Evolutionary conservation across 2,888 invertebrate species (phyloP), one percentile per base, ranked within the genome.

Genomic region (Antitype chi): DNA sequence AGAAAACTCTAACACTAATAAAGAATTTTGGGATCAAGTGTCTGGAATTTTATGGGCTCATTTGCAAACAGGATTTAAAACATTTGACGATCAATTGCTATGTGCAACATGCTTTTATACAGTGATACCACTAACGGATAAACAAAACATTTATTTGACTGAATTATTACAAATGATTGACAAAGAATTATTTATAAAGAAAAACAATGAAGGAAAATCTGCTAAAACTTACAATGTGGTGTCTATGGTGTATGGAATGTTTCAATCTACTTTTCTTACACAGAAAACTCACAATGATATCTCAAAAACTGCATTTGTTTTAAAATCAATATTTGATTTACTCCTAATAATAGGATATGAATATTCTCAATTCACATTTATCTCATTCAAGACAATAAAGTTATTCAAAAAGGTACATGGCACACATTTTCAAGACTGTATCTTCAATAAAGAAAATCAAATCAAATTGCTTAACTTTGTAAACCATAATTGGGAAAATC

Each of bases 401-500:
- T 91, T 96, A 87, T 94, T 97, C 70, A 93, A 94, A 77, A 96
- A 94, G 90, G 91, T 96, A 1, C 88, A 90, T 76, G 93, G 93
- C 52, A 95, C 94, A 49, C 78, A 89, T 77, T 94, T 95, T 32
- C 89, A 94, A 79, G 83, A 90, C 7, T 80, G 85, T 52, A 89
- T 94, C 67, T 93, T 93, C 57, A 90, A 86, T 74, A 85, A 85
- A 72, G 85, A 90, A n/a, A 91, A 95, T 74, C 93, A 96, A 85
- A 89, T 93, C 15, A 94, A 91, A 83, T 86, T 97, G 59, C 91
- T 97, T 11, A 93, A 94, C 82, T 92, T 97, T 79, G 94, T 97
- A 13, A 97, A 97, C 87, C 97, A 97, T 68, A 97, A 97, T 88
- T 97, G 97, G 97, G 97, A 97, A 87, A 97, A 97, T 86, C 97